Evolutionary conservation across 2,888 invertebrate species (phyloP), one percentile per base, ranked within the genome.

Genomic region (Notodonta dromedarius): DNA sequence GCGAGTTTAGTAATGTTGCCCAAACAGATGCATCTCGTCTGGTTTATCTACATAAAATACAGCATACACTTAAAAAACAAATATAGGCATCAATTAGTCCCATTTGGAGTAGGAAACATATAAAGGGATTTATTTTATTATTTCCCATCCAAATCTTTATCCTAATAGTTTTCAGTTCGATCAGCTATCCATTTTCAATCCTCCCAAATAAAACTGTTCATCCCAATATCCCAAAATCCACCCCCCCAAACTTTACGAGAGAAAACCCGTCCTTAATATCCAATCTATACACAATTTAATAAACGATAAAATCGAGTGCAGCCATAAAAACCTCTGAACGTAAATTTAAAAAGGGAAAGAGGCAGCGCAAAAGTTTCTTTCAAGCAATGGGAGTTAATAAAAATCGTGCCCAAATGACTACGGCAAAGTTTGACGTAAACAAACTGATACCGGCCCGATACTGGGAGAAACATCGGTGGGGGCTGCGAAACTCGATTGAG

Each of bases 321-420:
- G 73, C 74, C 78, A 79, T 86, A 86, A 85, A 86, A 77, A 66
- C 73, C 82, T 77, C 77, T 66, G 78, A 79, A 80, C 82, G 83
- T 84, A 84, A 89, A 88, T 81, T 85, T 83, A 80, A 82, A 84
- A 60, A 82, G 81, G 80, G 86, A 42, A 86, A 84, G 87, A 79
- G 79, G 70, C 60, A 63, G 67, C 65, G 68, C 67, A 65, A 78
- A 78, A 88, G 82, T 81, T 85, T 85, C 79, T 78, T 76, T 74
- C 75, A 77, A 81, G 83, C 78, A 80, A 81, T 74, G 78, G 84
- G 88, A 90, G 89, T 91, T 91, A 89, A 90, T 91, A 91, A 92
- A 91, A 91, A 91, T 89, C 82, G 90, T 76, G 87, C 85, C 87
- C 88, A 85, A 89, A 90, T 88, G 85, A 90, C 87, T 89, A 79